A percentile compares a stretch with the other conserved stretches of the same genome.
phyloP scores from a whole-genome alignment of 53 echinoderm and acorn worm genomes.

The Glandiceps talaboti region DNA sequence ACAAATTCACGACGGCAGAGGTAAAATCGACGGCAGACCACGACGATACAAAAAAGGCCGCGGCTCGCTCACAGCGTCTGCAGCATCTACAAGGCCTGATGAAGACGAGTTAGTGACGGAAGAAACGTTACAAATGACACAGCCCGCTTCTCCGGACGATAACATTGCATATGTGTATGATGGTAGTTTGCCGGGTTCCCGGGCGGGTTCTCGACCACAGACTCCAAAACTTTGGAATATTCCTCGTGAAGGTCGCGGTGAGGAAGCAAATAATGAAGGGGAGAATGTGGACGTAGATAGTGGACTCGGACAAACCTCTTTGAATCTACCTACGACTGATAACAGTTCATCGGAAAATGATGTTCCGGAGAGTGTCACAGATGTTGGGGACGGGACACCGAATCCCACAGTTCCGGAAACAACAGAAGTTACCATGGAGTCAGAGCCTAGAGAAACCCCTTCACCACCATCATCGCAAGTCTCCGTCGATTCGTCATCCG shows the following conservation, averaged over 20 bases:
- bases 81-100: not conserved
- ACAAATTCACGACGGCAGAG: not conserved
- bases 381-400: not conserved
- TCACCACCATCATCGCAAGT: not conserved
- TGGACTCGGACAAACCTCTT: not conserved
- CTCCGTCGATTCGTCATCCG: not conserved
- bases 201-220: too few relatives aligned
- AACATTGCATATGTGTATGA: not conserved
- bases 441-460: not conserved
- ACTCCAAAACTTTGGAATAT: not conserved
- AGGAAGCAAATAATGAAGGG: not conserved
- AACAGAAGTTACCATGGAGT: not conserved
- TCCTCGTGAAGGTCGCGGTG: not conserved
- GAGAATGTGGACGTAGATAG: not conserved
- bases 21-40: not conserved
- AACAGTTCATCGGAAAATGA: not conserved
- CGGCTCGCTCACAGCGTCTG: not conserved
- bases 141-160: not conserved
- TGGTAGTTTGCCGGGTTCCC: not conserved
- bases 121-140: not conserved
- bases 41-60: not conserved
- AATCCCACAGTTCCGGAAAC: not conserved
- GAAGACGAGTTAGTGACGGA: not conserved
- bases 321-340: not conserved
- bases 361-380: not conserved